A percentile compares a stretch with the other conserved stretches of the same genome.
These are phyloP conservation scores for Antedon mediterranea DNA, from an alignment of 53 echinoderm and acorn worm genomes.

Conservation along the genomic window DNA sequence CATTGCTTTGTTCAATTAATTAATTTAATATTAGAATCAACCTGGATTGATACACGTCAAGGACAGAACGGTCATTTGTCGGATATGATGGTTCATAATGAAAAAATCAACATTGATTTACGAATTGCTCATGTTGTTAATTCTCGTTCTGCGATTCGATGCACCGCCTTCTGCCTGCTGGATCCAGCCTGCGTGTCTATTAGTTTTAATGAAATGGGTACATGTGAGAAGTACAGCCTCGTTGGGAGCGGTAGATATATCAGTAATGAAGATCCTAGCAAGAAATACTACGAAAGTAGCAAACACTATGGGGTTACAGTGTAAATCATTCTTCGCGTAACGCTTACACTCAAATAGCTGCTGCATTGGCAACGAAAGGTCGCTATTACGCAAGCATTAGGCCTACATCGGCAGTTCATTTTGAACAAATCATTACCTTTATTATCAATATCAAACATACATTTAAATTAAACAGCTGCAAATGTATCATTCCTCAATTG, in stretches of 20 bases:
- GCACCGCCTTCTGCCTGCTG: neutral
- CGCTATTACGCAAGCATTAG: too few relatives aligned
- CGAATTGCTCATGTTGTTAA: neutral
- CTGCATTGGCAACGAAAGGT: too few relatives aligned
- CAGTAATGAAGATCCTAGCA: neutral
- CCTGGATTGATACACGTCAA: neutral
- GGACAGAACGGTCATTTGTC: neutral
- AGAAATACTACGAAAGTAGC: neutral
- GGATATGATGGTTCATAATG: neutral
- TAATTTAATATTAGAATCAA: neutral
- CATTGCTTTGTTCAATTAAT: neutral
- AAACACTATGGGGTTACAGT: too few relatives aligned
- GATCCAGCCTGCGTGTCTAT: neutral
- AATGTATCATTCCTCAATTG: too few relatives aligned
- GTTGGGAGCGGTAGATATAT: neutral
- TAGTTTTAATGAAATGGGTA: neutral
- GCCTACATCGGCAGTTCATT: too few relatives aligned
- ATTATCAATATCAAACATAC: too few relatives aligned
- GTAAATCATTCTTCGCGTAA: too few relatives aligned
- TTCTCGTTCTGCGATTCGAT: neutral
- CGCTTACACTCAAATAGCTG: too few relatives aligned
- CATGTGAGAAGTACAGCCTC: neutral
- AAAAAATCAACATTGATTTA: neutral
- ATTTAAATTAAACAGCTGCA: too few relatives aligned
- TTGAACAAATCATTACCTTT: too few relatives aligned